These are phyloP conservation scores for Drosophila ogumai DNA, from an alignment of 1,140 invertebrate species.

Conservation along the genomic window DNA sequence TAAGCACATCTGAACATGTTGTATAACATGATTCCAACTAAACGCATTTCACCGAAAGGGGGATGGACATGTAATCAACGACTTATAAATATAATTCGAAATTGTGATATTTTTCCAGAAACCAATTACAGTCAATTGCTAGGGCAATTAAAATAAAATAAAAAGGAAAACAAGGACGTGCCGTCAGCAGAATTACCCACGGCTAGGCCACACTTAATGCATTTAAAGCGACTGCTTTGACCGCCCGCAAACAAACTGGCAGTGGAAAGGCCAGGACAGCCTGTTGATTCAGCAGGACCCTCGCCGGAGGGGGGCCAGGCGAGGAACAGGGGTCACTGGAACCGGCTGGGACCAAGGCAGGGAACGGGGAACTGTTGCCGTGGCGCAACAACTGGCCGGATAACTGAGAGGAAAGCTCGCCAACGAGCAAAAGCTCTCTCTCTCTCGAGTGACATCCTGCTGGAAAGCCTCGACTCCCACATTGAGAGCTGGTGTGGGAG, in stretches of 20 bases:
- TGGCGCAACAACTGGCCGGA: slow-evolving; percentile 76
- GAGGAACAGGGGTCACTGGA: slow-evolving; percentile 16
- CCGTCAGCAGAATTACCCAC: slow-evolving; percentile 29
- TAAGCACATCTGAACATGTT: neutral
- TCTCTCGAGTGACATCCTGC: slow-evolving; percentile 12
- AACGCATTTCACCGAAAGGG: neutral
- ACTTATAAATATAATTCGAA: slow-evolving; percentile 21
- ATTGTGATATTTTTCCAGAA: slow-evolving; percentile 19
- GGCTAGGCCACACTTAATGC: slow-evolving; percentile 64
- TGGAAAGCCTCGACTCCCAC: slow-evolving; percentile 65
- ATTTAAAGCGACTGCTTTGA: slow-evolving; percentile 73
- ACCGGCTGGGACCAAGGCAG: slow-evolving; percentile 27
- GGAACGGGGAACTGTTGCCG: slow-evolving; percentile 68
- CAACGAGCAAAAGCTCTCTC: slow-evolving; percentile 61
- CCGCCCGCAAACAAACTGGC: slow-evolving; percentile 12
- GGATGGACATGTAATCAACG: neutral
- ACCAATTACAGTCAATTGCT: slow-evolving; percentile 30
- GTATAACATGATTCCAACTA: neutral
- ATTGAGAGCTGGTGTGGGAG: slow-evolving; percentile 49
- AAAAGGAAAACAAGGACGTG: slow-evolving; percentile 27
- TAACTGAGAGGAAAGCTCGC: slow-evolving; percentile 67
- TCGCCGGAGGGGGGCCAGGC: neutral
- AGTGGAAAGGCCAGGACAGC: slow-evolving; percentile 42
- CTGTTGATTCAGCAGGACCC: slow-evolving; percentile 61
- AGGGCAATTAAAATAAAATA: slow-evolving; percentile 27